These are phyloP conservation scores for Rousettus madagascariensis DNA, from an alignment of 2,797 vertebrate genomes.

Conservation along the genomic window DNA sequence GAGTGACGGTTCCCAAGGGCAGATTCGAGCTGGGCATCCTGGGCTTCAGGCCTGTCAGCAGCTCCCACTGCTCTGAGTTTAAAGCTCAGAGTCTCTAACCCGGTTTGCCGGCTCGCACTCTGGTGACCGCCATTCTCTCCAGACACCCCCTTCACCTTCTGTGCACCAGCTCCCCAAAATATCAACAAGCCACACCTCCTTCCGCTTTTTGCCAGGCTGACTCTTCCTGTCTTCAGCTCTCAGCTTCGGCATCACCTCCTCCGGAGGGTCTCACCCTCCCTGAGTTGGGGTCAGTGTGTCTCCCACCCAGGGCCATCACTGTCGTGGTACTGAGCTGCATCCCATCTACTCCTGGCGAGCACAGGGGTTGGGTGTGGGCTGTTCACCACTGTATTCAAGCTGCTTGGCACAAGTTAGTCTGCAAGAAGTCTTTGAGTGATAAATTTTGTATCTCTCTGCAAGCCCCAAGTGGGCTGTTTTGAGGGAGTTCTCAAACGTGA, in stretches of 20 bases:
- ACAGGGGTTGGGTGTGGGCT: too few relatives aligned
- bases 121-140: neutral
- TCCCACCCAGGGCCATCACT: neutral
- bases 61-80: neutral
- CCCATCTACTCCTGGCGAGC: neutral
- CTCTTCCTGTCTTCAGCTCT: neutral
- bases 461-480: neutral
- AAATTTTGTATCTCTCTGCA: neutral
- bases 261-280: neutral
- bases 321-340: too few relatives aligned
- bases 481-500: neutral
- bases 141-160: neutral
- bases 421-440: neutral
- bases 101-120: neutral
- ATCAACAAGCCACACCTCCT: neutral
- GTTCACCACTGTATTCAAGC: too few relatives aligned
- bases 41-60: neutral
- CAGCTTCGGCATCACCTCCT: neutral
- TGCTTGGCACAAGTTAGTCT: neutral
- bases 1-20: accelerated
- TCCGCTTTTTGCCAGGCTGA: neutral
- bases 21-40: accelerated
- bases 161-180: neutral
- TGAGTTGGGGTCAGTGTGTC: too few relatives aligned
- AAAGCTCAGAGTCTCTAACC: neutral